These are phyloP conservation scores for Hemibagrus wyckioides DNA, from an alignment of 2,113 vertebrate genomes.

Conservation along the genomic window DNA sequence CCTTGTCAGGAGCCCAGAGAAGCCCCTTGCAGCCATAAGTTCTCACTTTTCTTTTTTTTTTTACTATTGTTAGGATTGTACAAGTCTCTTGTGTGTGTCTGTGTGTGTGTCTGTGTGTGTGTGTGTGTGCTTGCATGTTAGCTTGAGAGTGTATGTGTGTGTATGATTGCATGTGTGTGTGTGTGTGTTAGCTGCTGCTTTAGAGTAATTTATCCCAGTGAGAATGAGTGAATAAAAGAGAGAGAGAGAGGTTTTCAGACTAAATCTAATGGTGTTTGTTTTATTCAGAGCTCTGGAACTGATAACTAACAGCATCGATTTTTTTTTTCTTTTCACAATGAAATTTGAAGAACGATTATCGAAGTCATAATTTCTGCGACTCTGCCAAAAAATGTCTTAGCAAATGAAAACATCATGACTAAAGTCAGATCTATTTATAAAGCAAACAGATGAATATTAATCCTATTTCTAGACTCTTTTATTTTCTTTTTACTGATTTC, in stretches of 20 bases:
- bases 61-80: constrained; percentile 41
- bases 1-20: constrained; percentile 49
- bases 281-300: constrained; percentile 1
- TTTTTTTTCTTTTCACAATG: not conserved
- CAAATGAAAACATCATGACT: not conserved
- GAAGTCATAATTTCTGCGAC: not conserved
- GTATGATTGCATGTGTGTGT: not conserved
- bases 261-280: constrained; percentile 13
- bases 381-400: not conserved
- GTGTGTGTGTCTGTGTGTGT: not conserved
- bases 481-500: not conserved
- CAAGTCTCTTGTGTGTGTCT: not conserved
- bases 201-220: constrained; percentile 96
- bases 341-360: not conserved
- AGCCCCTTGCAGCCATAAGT: constrained; percentile 39
- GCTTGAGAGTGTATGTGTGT: no score
- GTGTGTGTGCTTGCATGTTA: constrained; percentile 42
- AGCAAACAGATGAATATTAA: not conserved
- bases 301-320: not conserved
- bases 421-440: not conserved
- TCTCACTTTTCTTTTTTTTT: constrained; percentile 62
- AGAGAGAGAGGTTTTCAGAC: constrained; percentile 8
- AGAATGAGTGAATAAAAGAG: constrained; percentile 75
- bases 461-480: not conserved
- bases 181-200: constrained; percentile 70